A percentile compares a stretch with the other conserved stretches of the same genome.
Evolutionary conservation across 1,140 invertebrate species (phyloP).

Genomic region (Pteromalus puparum): DNA sequence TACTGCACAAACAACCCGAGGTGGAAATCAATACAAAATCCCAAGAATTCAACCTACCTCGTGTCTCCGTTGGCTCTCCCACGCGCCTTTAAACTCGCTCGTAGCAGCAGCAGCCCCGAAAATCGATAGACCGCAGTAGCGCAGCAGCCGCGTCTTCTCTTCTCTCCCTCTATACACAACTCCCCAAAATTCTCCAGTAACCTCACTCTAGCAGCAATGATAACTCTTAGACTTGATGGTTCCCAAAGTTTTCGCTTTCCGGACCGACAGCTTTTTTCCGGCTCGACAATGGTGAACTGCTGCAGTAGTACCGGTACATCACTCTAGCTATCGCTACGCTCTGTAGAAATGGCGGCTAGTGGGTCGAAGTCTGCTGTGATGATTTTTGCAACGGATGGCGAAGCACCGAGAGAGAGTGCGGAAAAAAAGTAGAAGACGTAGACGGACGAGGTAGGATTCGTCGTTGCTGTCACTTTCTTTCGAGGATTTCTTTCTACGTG

Average conservation of each 20-base stretch:
- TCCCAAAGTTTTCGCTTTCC: conserved; percentile 12
- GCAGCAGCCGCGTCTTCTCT: conserved; percentile 5
- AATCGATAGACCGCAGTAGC: conserved; percentile 10
- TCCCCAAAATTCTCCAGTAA: background rate
- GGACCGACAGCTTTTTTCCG: background rate
- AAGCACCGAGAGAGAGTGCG: background rate
- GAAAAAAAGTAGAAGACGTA: background rate
- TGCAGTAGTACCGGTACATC: background rate
- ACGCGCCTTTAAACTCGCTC: background rate
- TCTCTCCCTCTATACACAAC: background rate
- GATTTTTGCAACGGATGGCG: conserved; percentile 23
- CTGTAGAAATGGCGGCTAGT: conserved; percentile 46
- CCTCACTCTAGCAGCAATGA: background rate
- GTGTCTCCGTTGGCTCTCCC: background rate
- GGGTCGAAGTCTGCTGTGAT: conserved; percentile 25
- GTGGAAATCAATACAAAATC: background rate
- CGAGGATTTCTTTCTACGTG: background rate
- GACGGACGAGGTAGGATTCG: background rate
- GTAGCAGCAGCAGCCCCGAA: background rate
- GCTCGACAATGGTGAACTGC: background rate
- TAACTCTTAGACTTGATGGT: background rate
- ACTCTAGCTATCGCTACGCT: background rate
- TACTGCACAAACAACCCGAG: background rate
- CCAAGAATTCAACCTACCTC: background rate
- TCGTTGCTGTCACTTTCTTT: background rate